Evolutionary conservation across 2,113 vertebrate species (phyloP), one percentile per base, ranked within the genome.

Genomic region (Phalacrocorax brasilianus): DNA sequence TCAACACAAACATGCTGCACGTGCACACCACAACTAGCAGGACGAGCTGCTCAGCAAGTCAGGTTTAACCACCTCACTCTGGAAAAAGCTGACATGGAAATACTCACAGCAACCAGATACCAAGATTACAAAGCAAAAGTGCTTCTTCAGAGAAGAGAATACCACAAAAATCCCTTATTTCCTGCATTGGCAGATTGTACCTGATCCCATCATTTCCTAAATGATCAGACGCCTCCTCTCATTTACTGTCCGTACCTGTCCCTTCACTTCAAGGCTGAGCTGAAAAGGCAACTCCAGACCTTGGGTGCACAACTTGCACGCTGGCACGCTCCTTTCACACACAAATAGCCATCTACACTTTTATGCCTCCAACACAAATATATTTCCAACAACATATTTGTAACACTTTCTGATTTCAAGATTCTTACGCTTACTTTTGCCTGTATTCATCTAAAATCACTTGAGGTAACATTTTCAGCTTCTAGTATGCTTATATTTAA

Each of bases 241-340:
- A 0, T 9, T 42, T 9, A 12, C 53, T 11, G 38, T 17, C 35
- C 13, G 0, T 2, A 4, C 45, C 58, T 3, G 22, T 40, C 49
- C 53, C 83, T 55, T 44, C 47, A 1, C 42, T 19, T 10, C 2
- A 15, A 0, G 27, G 40, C 75, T 44, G 65, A 55, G 75, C 67
- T 27, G 19, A 17, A 32, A 68, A 74, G 22, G 55, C 78, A 49
- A 24, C 70, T 59, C 32, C 33, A 19, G 35, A 1, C 0, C 2
- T 2, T 3, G 5, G 50, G 27, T 5, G 47, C 45, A 13, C 1
- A 1, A 40, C 44, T 66, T 3, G 33, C 71, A 30, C 4, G 1
- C 1, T 5, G 49, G 47, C 47, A 65, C 2, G 0, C 15, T 38
- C 5, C 73, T 35, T 24, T 3, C 40, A 26, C 38, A 11, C 38